Percentiles rank a stretch among this genome's conserved stretches.
Conservation (phyloP, 2,797 vertebrate species). For the Scyliorhinus canicula region DNA sequence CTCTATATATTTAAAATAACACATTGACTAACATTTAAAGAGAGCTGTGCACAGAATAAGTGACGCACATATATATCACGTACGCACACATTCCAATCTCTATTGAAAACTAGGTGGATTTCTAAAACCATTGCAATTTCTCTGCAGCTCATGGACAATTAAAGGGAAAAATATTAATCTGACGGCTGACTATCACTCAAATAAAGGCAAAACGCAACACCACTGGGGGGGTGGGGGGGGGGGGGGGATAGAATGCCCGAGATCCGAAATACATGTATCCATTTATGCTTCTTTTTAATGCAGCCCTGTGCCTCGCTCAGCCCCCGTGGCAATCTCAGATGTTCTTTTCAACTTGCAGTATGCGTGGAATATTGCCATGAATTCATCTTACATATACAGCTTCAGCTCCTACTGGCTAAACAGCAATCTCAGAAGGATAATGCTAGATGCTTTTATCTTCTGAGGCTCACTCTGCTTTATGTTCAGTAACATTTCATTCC, state of each 20-base stretch:
- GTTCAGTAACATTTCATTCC: slow-evolving; percentile 18
- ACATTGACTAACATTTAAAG: background rate
- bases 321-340: slow-evolving; percentile 40
- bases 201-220: background rate
- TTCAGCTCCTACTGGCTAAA: slow-evolving; percentile 45
- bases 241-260: background rate
- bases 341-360: slow-evolving; percentile 43
- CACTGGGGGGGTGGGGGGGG: background rate
- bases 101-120: background rate
- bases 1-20: background rate
- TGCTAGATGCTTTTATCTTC: slow-evolving; percentile 50
- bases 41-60: too few species aligned
- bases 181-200: background rate
- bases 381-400: slow-evolving; percentile 43
- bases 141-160: background rate
- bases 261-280: background rate
- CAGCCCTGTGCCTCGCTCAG: background rate
- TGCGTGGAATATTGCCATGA: background rate
- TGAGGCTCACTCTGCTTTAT: slow-evolving; percentile 37
- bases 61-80: background rate
- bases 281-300: background rate
- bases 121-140: background rate
- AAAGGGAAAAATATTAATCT: background rate
- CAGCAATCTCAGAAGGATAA: slow-evolving; percentile 44
- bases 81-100: background rate